A percentile compares a stretch with the other conserved stretches of the same genome.
Evolutionary conservation across 1,140 invertebrate genomes (phyloP).

Genomic region (Diabrotica undecimpunctata): DNA sequence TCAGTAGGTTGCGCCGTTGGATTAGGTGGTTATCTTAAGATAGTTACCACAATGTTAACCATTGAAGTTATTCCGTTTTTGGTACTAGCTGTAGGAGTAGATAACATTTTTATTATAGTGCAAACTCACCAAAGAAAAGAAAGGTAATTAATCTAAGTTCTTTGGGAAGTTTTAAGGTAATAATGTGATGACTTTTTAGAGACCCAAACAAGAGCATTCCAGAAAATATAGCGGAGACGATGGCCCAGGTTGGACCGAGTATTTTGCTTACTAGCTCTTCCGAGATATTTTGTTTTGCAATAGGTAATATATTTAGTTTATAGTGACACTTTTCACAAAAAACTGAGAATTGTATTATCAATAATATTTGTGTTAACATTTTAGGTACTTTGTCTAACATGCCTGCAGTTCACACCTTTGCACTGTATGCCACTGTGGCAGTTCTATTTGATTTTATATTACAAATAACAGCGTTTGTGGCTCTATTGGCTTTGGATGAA

Average conservation of each 20-base stretch:
- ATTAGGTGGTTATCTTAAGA: slow-evolving; percentile 73
- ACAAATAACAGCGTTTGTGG: slow-evolving; percentile 86
- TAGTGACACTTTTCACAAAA: no score
- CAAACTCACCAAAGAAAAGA: slow-evolving; percentile 59
- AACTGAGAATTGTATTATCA: no score
- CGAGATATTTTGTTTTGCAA: slow-evolving; percentile 83
- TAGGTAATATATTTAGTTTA: slow-evolving; percentile 54
- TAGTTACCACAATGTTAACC: slow-evolving; percentile 80
- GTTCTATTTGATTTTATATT: slow-evolving; percentile 82
- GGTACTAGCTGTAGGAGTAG: slow-evolving; percentile 87
- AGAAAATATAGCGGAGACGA: slow-evolving; percentile 61
- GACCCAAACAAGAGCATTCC: not conserved
- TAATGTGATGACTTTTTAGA: not conserved
- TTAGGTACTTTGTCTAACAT: slow-evolving; percentile 68
- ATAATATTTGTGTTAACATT: slow-evolving; percentile 4
- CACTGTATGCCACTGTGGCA: slow-evolving; percentile 80
- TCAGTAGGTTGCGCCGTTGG: slow-evolving; percentile 80
- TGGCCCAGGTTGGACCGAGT: slow-evolving; percentile 80
- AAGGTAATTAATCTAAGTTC: slow-evolving; percentile 30
- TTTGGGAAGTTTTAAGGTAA: not conserved
- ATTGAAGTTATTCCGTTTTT: slow-evolving; percentile 89
- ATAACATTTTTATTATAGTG: slow-evolving; percentile 92
- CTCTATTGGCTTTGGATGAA: slow-evolving; percentile 77
- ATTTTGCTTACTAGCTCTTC: slow-evolving; percentile 82
- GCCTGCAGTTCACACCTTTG: slow-evolving; percentile 89